These are phyloP conservation scores for Muscidifurax raptorellus DNA, from an alignment of 1,140 invertebrate genomes.

Conservation along the genomic window DNA sequence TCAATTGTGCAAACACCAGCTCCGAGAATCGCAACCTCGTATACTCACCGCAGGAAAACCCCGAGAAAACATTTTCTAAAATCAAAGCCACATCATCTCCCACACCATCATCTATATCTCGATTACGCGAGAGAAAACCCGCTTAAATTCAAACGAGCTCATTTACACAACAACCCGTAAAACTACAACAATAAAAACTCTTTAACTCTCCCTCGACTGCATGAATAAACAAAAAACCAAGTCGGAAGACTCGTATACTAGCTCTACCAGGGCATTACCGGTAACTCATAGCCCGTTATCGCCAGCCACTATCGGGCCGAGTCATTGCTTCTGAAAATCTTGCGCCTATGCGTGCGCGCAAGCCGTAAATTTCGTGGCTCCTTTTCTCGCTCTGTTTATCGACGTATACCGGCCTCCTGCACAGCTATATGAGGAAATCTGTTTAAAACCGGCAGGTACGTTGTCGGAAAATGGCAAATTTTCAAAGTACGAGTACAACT, in stretches of 20 bases:
- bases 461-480: no score
- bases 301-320: neutral
- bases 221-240: no score
- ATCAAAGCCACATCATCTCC: neutral
- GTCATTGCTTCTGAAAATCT: neutral
- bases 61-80: neutral
- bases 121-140: neutral
- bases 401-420: neutral
- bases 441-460: no score
- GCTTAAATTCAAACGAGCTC: neutral
- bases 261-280: no score
- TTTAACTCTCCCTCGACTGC: no score
- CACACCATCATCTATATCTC: no score
- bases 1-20: neutral
- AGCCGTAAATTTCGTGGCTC: constrained; percentile 3
- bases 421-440: no score
- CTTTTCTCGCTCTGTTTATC: constrained; percentile 16
- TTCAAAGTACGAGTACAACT: no score
- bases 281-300: neutral
- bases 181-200: neutral
- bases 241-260: no score
- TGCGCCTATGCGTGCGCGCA: neutral
- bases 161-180: neutral
- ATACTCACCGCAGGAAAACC: neutral
- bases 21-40: neutral